Conservation (phyloP, 2,888 invertebrate genomes). For the Leptinotarsa rubiginosa region DNA sequence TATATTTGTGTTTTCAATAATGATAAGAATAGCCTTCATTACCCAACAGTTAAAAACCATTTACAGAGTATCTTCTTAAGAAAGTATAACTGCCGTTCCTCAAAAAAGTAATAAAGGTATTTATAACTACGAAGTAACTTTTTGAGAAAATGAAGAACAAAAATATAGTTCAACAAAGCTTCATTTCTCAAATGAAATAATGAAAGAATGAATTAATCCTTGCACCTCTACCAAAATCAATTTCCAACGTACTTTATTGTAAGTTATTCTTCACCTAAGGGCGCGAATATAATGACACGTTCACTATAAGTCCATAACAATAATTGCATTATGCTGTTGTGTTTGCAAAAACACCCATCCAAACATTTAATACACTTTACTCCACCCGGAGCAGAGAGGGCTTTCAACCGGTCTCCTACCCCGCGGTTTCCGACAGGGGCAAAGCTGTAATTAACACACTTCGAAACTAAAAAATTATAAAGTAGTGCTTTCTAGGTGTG, state of each 20-base stretch:
- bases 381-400: conserved; percentile 1
- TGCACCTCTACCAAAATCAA: conserved; percentile 3
- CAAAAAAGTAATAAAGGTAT: too few species aligned
- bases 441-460: conserved; percentile 61
- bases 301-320: conserved; percentile 43
- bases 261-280: conserved; percentile 35
- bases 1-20: too few species aligned
- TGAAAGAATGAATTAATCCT: not conserved
- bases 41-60: too few species aligned
- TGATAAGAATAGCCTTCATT: too few species aligned
- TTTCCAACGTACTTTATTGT: conserved; percentile 31
- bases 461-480: conserved; percentile 57
- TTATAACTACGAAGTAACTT: too few species aligned
- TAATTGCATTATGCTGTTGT: conserved; percentile 46
- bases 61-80: too few species aligned
- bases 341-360: conserved; percentile 40
- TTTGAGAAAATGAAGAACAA: too few species aligned
- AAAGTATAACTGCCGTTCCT: too few species aligned
- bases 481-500: conserved; percentile 42
- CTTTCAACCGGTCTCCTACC: conserved; percentile 34
- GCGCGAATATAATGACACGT: conserved; percentile 42
- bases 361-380: conserved; percentile 29
- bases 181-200: not conserved
- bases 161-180: too few species aligned
- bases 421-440: conserved; percentile 57